Evolutionary conservation across 2,113 vertebrate genomes (phyloP), one percentile per base, ranked within the genome.

Genomic region (Pandion haliaetus): DNA sequence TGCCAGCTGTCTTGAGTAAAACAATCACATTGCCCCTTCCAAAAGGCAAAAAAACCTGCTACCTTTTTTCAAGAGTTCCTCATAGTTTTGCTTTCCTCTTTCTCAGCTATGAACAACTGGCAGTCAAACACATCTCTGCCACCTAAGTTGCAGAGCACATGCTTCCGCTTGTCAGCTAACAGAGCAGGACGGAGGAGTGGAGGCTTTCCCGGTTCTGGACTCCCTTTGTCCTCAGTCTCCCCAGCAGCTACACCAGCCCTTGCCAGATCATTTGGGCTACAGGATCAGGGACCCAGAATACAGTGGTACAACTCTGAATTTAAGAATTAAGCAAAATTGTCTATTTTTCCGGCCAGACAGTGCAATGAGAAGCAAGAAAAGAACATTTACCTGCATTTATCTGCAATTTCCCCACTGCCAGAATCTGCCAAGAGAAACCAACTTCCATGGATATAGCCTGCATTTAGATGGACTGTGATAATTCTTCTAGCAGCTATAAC

Each of bases 1-100:
- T 9, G 12, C 14, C 54, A 62, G n/a, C 8, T 77, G 31, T 47
- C 55, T 36, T 1, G 0, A 59, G 38, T 28, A 38, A 79, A 79
- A 50, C 24, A 26, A 38, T 21, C 2, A 0, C 2, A 2, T 74
- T 1, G 0, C 55, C 12, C 4, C 11, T 79, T 87, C 50, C 57
- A 59, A 74, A 71, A 63, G 17, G 38, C 13, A 81, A 57, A 78
- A 29, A 10, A 2, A 5, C 6, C 15, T 2, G 1, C 25, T 34
- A 7, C 20, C 16, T 45, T 67, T 34, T 21, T 61, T 69, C 31
- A 11, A 11, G 34, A 57, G 16, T 0, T 52, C 13, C 65, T 79
- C 25, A 5, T 5, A 63, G 58, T 3, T 84, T 67, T 78, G 44
- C 29, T 78, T 83, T 59, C 47, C 12, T 54, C 52, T 61, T 49